Conservation (phyloP, 2,113 vertebrate species). For the Lagopus leucura region DNA sequence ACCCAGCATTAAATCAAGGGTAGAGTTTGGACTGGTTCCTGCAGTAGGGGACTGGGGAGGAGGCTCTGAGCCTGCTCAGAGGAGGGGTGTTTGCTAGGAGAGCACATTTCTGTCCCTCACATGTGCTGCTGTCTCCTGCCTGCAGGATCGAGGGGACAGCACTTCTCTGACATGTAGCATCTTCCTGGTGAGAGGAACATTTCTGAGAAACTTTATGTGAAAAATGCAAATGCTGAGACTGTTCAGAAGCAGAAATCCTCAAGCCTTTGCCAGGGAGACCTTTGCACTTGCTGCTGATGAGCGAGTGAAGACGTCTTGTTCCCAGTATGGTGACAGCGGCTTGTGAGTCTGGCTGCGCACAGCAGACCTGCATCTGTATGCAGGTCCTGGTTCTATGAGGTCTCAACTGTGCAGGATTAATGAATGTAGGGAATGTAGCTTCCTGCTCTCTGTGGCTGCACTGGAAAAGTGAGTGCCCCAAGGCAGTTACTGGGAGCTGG, state of each 20-base stretch:
- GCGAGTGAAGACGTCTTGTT: fast-evolving
- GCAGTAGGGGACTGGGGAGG: neutral
- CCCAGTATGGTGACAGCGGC: neutral
- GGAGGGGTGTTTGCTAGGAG: neutral
- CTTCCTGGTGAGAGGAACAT: neutral
- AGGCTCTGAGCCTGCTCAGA: neutral
- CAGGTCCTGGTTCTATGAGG: neutral
- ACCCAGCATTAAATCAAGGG: neutral
- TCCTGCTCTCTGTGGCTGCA: neutral
- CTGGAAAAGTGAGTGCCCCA: neutral
- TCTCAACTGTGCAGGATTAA: fast-evolving
- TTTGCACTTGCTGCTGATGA: neutral
- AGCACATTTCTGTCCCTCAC: neutral
- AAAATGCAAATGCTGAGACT: neutral
- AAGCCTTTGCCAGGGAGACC: neutral
- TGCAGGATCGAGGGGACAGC: neutral
- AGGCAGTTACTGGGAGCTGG: neutral
- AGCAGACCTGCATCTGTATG: neutral
- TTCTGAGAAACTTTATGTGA: neutral
- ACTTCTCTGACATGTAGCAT: fast-evolving
- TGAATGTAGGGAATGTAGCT: fast-evolving
- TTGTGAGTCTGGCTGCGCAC: neutral
- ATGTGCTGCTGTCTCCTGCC: neutral
- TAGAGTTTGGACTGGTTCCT: neutral
- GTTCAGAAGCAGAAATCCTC: neutral